phyloP scores from a whole-genome alignment of 2,888 invertebrate species.

The Andrena haemorrhoa region DNA sequence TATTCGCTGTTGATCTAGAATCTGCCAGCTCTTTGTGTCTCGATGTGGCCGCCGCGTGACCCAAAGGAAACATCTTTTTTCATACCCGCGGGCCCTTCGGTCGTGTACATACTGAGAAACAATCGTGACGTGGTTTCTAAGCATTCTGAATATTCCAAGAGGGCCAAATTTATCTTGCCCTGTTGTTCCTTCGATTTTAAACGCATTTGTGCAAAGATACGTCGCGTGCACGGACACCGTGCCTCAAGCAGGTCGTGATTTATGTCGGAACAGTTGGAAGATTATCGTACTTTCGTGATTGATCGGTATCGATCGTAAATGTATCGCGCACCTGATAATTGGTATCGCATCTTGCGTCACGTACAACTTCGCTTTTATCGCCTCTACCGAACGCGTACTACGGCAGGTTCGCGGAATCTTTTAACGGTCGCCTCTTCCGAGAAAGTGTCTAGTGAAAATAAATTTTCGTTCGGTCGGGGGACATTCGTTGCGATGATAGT shows the following conservation, averaged over 20 bases:
- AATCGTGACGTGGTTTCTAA: background rate
- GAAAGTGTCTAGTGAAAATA: conserved; percentile 1
- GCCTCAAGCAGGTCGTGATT: background rate
- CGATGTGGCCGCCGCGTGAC: background rate
- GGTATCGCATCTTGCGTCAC: conserved; percentile 48
- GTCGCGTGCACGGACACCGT: background rate
- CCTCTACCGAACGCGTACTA: background rate
- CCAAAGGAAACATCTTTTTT: too few relatives aligned
- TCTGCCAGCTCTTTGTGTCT: background rate
- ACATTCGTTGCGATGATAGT: conserved; percentile 2
- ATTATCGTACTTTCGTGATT: conserved; percentile 22
- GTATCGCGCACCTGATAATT: conserved; percentile 53
- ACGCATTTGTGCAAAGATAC: too few relatives aligned
- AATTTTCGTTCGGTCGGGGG: background rate
- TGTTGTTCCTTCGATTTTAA: too few relatives aligned
- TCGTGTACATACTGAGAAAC: background rate
- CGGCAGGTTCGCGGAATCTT: conserved; percentile 25
- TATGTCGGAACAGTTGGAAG: conserved; percentile 4
- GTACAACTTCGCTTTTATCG: conserved; percentile 48
- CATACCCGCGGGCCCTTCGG: too few relatives aligned
- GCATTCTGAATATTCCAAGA: background rate
- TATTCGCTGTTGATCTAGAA: background rate
- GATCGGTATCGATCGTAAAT: conserved; percentile 55
- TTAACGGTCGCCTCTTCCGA: conserved; percentile 2
- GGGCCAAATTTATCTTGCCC: conserved; percentile 1